These are phyloP conservation scores for Pristionchus fissidentatus DNA, from an alignment of 2,888 invertebrate species.

Conservation along the genomic window DNA sequence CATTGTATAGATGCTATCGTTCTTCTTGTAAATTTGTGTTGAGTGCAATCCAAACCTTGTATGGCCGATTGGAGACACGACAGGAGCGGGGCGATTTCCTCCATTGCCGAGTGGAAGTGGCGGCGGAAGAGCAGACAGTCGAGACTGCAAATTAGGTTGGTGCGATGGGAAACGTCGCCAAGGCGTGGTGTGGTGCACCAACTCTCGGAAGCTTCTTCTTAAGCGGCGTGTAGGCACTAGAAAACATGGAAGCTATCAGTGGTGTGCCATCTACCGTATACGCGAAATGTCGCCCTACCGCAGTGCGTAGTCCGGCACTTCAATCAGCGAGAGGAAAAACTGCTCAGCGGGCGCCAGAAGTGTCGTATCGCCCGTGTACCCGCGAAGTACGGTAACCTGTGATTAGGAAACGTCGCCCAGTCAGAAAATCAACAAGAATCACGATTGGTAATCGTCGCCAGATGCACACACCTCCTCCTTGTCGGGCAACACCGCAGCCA, in stretches of 20 bases:
- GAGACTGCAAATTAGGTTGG: slow-evolving; percentile 46
- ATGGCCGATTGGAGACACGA: background rate
- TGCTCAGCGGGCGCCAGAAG: slow-evolving; percentile 56
- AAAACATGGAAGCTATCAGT: background rate
- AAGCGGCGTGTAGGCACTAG: background rate
- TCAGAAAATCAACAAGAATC: background rate
- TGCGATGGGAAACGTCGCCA: slow-evolving; percentile 23
- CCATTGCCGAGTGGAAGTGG: slow-evolving; percentile 50
- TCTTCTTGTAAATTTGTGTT: background rate
- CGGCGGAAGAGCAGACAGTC: slow-evolving; percentile 52
- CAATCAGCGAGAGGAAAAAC: slow-evolving; percentile 59
- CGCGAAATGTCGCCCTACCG: slow-evolving; percentile 49
- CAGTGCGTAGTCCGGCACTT: slow-evolving; percentile 58
- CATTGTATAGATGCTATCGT: too few relatives aligned
- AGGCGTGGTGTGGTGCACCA: background rate
- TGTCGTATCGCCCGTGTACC: slow-evolving; percentile 58
- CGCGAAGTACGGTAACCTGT: slow-evolving; percentile 58
- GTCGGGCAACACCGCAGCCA: slow-evolving; percentile 24
- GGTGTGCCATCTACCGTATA: background rate
- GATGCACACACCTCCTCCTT: slow-evolving; percentile 26
- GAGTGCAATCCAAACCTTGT: too few relatives aligned
- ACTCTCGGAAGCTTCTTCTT: too few relatives aligned
- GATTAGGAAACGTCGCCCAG: background rate
- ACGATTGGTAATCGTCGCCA: background rate
- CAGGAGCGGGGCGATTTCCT: slow-evolving; percentile 50